Conservation (phyloP, 2,888 invertebrate species). For the Agrotis clavis region DNA sequence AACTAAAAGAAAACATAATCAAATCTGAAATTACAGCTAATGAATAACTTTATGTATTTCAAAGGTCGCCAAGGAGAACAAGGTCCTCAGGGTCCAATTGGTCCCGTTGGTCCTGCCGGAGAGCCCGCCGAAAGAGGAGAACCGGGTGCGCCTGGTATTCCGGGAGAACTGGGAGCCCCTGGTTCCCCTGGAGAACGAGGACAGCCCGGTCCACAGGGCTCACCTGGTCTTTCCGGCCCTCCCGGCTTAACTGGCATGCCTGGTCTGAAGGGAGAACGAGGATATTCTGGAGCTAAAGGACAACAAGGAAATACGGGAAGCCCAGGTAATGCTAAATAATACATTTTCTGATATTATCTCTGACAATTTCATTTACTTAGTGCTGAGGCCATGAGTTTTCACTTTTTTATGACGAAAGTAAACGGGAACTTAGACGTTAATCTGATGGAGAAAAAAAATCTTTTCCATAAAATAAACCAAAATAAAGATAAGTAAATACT, state of each 20-base stretch:
- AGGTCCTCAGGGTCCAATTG: conserved; percentile 94
- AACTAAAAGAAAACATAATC: too few relatives aligned
- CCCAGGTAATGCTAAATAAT: conserved; percentile 80
- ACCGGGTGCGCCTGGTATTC: conserved; percentile 93
- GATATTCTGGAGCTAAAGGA: conserved; percentile 93
- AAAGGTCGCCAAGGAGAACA: conserved; percentile 94
- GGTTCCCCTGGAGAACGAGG: conserved; percentile 95
- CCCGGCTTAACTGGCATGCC: conserved; percentile 93
- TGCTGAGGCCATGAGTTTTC: too few relatives aligned
- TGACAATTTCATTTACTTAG: too few relatives aligned
- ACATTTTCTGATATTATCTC: not conserved
- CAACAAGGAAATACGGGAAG: conserved; percentile 93
- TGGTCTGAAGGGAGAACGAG: conserved; percentile 94
- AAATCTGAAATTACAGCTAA: too few relatives aligned
- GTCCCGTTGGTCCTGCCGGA: conserved; percentile 94
- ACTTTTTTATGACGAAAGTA: too few relatives aligned
- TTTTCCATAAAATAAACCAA: too few relatives aligned
- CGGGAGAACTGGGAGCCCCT: conserved; percentile 94
- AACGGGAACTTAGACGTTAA: too few relatives aligned
- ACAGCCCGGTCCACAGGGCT: conserved; percentile 93
- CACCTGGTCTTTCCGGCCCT: conserved; percentile 93
- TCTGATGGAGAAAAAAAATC: too few relatives aligned
- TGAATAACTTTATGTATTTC: not conserved
- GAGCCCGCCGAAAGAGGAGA: conserved; percentile 96
- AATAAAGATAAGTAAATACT: too few relatives aligned